phyloP scores from a whole-genome alignment of 2,797 vertebrate genomes.

The Sebastes matsubarae region DNA sequence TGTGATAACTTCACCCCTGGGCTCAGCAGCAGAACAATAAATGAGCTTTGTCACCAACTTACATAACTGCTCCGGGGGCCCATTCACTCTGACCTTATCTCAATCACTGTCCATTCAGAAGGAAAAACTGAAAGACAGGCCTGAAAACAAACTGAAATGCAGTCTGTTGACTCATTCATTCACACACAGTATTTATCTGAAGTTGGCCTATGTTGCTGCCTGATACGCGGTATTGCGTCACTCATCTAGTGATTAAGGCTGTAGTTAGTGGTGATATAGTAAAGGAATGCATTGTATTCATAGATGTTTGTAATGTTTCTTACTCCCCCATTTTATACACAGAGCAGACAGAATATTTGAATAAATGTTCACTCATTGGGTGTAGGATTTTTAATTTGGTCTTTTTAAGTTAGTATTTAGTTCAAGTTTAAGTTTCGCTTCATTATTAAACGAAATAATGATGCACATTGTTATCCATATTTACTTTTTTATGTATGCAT shows the following conservation, averaged over 20 bases:
- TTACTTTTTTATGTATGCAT: not conserved
- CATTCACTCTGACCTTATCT: constrained; percentile 57
- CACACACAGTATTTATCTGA: constrained; percentile 26
- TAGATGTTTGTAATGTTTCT: not conserved
- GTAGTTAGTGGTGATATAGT: not conserved
- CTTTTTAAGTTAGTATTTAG: not conserved
- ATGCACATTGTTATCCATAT: not conserved
- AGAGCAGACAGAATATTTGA: not conserved
- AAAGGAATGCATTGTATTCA: not conserved
- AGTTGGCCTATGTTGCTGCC: not conserved
- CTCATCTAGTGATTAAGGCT: not conserved
- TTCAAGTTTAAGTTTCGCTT: too few species aligned
- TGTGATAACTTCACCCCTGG: constrained; percentile 49
- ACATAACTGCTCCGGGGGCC: constrained; percentile 53
- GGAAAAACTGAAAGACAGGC: constrained; percentile 22
- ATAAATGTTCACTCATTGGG: not conserved
- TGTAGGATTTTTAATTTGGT: not conserved
- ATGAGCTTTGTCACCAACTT: constrained; percentile 73
- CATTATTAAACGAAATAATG: not conserved
- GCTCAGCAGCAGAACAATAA: constrained; percentile 59
- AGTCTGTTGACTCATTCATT: constrained; percentile 25
- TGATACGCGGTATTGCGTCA: constrained; percentile 8
- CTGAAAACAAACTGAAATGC: constrained; percentile 52
- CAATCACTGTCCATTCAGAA: constrained; percentile 49
- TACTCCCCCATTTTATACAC: not conserved